A percentile compares a stretch with the other conserved stretches of the same genome.
phyloP scores from a whole-genome alignment of 2,797 vertebrate genomes.

The Phalanger gymnotis region DNA sequence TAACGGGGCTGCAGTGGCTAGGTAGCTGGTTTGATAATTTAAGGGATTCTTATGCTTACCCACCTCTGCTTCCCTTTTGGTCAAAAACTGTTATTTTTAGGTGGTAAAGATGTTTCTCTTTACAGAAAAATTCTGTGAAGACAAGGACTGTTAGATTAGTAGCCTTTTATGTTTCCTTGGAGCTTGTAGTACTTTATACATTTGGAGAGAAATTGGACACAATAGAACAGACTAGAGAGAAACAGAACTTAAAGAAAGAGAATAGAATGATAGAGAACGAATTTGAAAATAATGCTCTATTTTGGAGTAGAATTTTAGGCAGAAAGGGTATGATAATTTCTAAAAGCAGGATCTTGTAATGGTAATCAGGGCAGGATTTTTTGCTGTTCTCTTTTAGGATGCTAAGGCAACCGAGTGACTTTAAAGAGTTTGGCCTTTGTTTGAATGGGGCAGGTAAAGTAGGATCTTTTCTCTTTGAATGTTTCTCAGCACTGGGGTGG shows the following conservation, averaged over 20 bases:
- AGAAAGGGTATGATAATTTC: not conserved
- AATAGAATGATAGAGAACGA: not conserved
- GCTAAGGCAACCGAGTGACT: too few species aligned
- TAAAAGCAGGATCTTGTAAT: not conserved
- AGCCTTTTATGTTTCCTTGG: not conserved
- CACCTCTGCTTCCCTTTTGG: not conserved
- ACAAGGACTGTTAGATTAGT: not conserved
- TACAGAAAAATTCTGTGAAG: not conserved
- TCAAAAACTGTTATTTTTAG: not conserved
- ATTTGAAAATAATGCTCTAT: not conserved
- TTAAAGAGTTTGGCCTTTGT: too few species aligned
- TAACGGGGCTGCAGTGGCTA: not conserved
- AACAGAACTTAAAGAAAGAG: not conserved
- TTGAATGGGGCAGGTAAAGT: too few species aligned
- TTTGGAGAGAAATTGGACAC: not conserved
- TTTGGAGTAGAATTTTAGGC: not conserved
- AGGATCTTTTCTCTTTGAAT: too few species aligned
- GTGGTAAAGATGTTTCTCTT: not conserved
- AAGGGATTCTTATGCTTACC: not conserved
- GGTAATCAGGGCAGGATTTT: too few species aligned
- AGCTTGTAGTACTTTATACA: not conserved
- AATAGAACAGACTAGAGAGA: not conserved
- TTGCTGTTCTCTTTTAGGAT: too few species aligned
- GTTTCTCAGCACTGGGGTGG: too few species aligned
- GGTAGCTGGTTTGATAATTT: not conserved